phyloP scores from a whole-genome alignment of 1,140 invertebrate genomes.

The Galendromus occidentalis region DNA sequence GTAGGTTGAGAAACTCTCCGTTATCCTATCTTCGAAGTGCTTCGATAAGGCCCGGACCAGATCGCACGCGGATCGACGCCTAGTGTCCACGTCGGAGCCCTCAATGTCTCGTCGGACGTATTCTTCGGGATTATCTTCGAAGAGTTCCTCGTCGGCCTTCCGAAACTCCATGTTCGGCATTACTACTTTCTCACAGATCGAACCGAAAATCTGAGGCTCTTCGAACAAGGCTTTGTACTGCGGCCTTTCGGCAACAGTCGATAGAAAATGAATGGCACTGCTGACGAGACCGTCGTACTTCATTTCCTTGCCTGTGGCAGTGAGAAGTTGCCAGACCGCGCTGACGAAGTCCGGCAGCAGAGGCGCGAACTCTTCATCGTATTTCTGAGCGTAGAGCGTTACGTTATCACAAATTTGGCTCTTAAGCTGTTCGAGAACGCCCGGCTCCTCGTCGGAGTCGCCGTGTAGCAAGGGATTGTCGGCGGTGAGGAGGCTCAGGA shows the following conservation, averaged over 20 bases:
- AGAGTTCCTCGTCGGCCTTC: constrained; percentile 80
- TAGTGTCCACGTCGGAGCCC: constrained; percentile 91
- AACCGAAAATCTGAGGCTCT: constrained; percentile 57
- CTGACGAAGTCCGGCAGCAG: constrained; percentile 75
- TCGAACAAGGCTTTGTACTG: constrained; percentile 76
- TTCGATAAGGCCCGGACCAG: constrained; percentile 68
- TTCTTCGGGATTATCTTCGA: constrained; percentile 94
- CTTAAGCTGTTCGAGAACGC: constrained; percentile 68
- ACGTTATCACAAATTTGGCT: constrained; percentile 91
- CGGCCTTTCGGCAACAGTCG: constrained; percentile 70
- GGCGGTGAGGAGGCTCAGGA: constrained; percentile 52
- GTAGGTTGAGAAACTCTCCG: constrained; percentile 75
- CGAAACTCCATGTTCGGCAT: constrained; percentile 94
- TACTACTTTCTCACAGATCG: constrained; percentile 90
- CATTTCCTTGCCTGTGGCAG: constrained; percentile 54
- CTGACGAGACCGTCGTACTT: constrained; percentile 89
- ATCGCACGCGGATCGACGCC: constrained; percentile 83
- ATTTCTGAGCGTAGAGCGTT: constrained; percentile 83
- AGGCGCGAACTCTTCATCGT: constrained; percentile 82
- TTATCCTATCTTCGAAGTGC: constrained; percentile 77
- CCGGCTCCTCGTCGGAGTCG: constrained; percentile 60
- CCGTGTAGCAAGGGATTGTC: constrained; percentile 43
- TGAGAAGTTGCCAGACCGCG: constrained; percentile 71
- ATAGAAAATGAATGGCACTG: constrained; percentile 82
- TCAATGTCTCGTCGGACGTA: constrained; percentile 92